Base-by-base conservation (phyloP, 2,888 invertebrate genomes). In the Saturnia pavonia region DNA sequence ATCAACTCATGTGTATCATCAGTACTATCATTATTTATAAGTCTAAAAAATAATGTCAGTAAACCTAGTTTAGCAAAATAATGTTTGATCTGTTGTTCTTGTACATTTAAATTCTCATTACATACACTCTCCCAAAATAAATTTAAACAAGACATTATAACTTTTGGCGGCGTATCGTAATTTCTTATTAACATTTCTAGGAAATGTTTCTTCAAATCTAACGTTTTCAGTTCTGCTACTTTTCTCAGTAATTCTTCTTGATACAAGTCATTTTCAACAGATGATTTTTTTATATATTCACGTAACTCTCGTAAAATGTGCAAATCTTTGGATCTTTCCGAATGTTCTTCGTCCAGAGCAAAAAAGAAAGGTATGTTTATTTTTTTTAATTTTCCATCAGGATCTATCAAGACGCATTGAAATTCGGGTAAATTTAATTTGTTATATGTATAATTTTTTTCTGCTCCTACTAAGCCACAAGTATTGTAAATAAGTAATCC, bases 291-390 rank as follows among this genome's bases (percentile, higher is more conserved):
- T 22, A 97, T 86, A 74, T 95, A 94, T 60, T 95, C 95, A 73
- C 96, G 96, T 42, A 97, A 88, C 77, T 97, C 96, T 82, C 97
- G 96, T 73, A 98, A 94, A 67, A 98, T 92, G 89, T 99, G 98
- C 70, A 98, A 95, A 88, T 99, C 99, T 78, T 97, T 95, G 0
- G 98, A 97, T 80, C 97, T 95, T 79, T 97, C 96, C 72, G 97
- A 98, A 88, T 97, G 97, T 84, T 97, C 97, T 77, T 97, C 98
- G 85, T 97, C 97, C 60, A 99, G 92, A 0, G 98, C 97, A 86
- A 97, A 97, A 88, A 98, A 98, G 87, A 99, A 99, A 40, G 99
- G 99, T 79, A 99, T 96, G 74, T 94, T 92, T 74, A 99, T 95
- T 82, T 97, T 97, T 85, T 97, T 98, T 0, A 99, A 88, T 80